phyloP scores from a whole-genome alignment of 2,113 vertebrate genomes.

The Cyanoderma ruficeps region DNA sequence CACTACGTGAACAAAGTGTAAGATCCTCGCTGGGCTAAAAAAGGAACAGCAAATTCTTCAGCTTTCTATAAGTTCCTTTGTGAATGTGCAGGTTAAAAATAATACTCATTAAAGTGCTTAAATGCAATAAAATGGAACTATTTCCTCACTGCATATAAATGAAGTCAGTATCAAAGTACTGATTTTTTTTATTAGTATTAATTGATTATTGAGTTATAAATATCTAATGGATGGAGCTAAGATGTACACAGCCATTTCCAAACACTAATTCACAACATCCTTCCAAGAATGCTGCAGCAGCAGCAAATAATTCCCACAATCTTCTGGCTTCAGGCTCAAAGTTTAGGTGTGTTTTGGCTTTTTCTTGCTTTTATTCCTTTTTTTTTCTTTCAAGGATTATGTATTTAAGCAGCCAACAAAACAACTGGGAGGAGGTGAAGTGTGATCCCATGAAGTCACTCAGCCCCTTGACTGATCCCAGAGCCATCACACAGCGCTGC shows the following conservation, averaged over 20 bases:
- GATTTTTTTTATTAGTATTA: background rate
- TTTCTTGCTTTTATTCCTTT: fast-evolving
- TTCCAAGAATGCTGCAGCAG: background rate
- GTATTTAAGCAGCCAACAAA: background rate
- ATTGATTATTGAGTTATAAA: slow-evolving; percentile 5
- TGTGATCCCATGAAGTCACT: background rate
- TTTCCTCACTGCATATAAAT: background rate
- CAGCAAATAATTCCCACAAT: background rate
- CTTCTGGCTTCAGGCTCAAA: background rate
- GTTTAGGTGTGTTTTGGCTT: background rate
- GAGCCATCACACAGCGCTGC: background rate
- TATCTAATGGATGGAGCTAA: background rate
- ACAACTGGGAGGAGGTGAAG: background rate
- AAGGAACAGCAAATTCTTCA: background rate
- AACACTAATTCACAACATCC: background rate
- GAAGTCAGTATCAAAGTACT: background rate
- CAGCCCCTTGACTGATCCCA: background rate
- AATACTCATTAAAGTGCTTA: background rate
- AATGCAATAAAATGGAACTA: background rate
- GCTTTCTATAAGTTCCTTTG: background rate
- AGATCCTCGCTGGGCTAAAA: background rate
- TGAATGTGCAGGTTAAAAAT: background rate
- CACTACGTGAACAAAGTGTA: background rate
- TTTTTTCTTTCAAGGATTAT: background rate
- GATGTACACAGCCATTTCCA: background rate